A percentile compares a stretch with the other conserved stretches of the same genome.
Evolutionary conservation across 2,797 vertebrate species (phyloP).

Genomic region (Apodemus agrarius): DNA sequence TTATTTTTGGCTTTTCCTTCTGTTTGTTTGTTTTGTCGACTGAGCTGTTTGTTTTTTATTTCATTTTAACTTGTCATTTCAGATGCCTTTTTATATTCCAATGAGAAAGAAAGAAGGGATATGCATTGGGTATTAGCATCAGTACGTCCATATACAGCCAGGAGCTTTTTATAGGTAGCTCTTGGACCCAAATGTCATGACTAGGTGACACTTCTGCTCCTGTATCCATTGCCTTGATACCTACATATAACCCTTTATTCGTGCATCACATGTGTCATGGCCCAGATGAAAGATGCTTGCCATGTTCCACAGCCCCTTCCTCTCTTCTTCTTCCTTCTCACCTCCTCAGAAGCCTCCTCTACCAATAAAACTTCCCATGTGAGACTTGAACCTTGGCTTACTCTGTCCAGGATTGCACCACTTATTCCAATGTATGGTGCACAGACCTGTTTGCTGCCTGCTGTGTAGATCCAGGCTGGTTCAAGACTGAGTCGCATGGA

Average conservation of each 20-base stretch:
- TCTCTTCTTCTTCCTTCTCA: not conserved
- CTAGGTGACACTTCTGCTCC: too few species aligned
- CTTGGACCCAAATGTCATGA: not conserved
- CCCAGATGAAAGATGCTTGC: too few species aligned
- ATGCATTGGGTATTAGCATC: too few species aligned
- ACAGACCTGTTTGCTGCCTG: too few species aligned
- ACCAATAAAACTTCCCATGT: not conserved
- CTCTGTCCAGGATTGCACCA: too few species aligned
- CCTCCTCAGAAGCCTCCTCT: fast-evolving
- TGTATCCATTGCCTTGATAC: too few species aligned
- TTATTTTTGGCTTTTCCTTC: not conserved
- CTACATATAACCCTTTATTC: too few species aligned
- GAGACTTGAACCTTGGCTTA: too few species aligned
- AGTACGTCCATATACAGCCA: not conserved
- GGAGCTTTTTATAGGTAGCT: not conserved
- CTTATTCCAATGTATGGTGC: too few species aligned
- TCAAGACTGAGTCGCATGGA: too few species aligned
- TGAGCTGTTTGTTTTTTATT: not conserved
- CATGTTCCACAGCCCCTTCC: not conserved
- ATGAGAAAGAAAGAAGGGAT: not conserved
- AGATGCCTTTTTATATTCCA: not conserved
- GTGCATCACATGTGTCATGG: too few species aligned
- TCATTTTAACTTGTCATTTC: not conserved
- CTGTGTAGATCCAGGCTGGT: too few species aligned
- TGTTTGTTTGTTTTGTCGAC: not conserved